Evolutionary conservation across 2,113 vertebrate genomes (phyloP).

Genomic region (Otus sunia): DNA sequence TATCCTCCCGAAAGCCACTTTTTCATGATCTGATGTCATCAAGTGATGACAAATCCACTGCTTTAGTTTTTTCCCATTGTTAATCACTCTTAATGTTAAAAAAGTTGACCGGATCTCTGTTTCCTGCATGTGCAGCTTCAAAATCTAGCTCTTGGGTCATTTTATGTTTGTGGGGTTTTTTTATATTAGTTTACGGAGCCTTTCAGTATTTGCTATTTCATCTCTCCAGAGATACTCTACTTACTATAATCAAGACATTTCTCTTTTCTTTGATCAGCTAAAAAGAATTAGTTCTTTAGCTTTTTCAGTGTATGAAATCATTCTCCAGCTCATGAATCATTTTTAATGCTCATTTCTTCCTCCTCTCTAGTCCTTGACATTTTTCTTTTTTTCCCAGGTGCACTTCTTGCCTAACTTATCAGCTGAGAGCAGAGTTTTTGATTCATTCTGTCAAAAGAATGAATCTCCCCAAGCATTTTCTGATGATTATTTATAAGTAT

Average conservation of each 20-base stretch:
- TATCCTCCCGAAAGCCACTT: neutral
- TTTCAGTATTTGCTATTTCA: neutral
- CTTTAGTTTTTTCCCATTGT: neutral
- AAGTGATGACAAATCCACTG: neutral
- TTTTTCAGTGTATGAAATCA: neutral
- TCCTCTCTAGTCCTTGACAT: neutral
- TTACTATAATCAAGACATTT: neutral
- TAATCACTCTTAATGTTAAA: neutral
- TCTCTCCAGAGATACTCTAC: neutral
- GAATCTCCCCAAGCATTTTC: slow-evolving; percentile 40
- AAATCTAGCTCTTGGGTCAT: neutral
- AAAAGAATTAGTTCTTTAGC: neutral
- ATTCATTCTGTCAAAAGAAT: slow-evolving; percentile 35
- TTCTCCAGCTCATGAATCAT: neutral
- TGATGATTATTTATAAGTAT: slow-evolving; percentile 50
- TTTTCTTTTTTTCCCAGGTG: neutral
- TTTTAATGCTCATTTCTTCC: slow-evolving; percentile 1
- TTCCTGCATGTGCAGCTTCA: neutral
- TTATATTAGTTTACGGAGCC: neutral
- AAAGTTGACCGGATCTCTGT: neutral
- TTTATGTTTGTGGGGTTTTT: neutral
- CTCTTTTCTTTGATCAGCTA: neutral
- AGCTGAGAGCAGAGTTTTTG: slow-evolving; percentile 29
- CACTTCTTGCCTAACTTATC: slow-evolving; percentile 21
- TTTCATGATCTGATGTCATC: neutral